Conservation (phyloP, 2,888 invertebrate genomes). For the Latrodectus elegans region DNA sequence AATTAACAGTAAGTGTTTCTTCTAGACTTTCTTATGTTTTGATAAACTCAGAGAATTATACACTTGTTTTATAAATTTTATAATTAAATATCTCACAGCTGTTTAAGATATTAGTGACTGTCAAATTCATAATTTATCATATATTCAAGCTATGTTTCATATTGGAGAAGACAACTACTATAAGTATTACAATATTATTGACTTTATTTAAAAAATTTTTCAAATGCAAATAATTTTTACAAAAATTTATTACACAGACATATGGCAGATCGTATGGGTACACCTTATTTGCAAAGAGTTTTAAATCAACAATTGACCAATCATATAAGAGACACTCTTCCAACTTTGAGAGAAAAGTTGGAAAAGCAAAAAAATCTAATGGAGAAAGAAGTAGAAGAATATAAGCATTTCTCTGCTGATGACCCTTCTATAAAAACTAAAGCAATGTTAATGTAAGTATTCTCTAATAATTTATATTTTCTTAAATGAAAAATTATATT, state of each 20-base stretch:
- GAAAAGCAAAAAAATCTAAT: slow-evolving; percentile 95
- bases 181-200: too few relatives aligned
- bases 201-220: background rate
- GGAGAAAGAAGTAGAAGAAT: slow-evolving; percentile 99
- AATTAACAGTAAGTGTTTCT: too few relatives aligned
- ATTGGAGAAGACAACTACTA: too few relatives aligned
- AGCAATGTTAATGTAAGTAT: slow-evolving; percentile 97
- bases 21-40: too few relatives aligned
- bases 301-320: slow-evolving; percentile 99
- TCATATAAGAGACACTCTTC: slow-evolving; percentile 98
- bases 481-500: background rate
- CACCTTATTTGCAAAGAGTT: slow-evolving; percentile 95
- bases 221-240: background rate
- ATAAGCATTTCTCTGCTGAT: slow-evolving; percentile 97
- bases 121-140: too few relatives aligned
- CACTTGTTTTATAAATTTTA: too few relatives aligned
- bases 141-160: too few relatives aligned
- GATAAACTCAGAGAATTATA: too few relatives aligned
- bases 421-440: slow-evolving; percentile 99
- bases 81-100: too few relatives aligned
- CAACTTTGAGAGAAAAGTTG: slow-evolving; percentile 93
- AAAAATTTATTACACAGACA: slow-evolving; percentile 78
- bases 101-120: too few relatives aligned
- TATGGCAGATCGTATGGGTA: slow-evolving; percentile 97
- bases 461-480: background rate